phyloP scores from a whole-genome alignment of 2,888 invertebrate species.

The Endotricha flammealis region DNA sequence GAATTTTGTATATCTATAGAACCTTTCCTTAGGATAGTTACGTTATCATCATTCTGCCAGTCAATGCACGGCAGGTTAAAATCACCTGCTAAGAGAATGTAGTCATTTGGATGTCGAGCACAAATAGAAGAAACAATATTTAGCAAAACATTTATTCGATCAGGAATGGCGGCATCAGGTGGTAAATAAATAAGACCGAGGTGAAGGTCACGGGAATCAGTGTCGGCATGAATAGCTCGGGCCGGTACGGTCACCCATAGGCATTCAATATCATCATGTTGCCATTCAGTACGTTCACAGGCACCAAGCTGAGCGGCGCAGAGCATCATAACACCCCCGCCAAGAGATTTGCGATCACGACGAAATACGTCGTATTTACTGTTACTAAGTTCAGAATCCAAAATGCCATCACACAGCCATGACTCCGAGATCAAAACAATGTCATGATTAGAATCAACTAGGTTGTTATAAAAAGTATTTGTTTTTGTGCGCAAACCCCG shows the following conservation, averaged over 20 bases:
- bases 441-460: conserved; percentile 9
- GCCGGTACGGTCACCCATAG: no score
- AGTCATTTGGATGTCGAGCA: no score
- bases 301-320: conserved; percentile 3
- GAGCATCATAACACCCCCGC: conserved; percentile 10
- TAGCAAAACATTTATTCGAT: no score
- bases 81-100: no score
- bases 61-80: no score
- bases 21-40: neutral
- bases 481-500: conserved; percentile 12
- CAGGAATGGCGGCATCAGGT: no score
- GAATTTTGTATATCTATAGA: neutral
- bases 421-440: conserved; percentile 9
- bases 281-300: neutral
- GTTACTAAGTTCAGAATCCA: conserved; percentile 11
- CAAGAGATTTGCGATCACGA: conserved; percentile 7
- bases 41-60: no score
- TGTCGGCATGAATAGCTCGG: no score
- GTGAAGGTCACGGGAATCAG: no score
- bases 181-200: no score
- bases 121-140: no score
- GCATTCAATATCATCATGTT: no score
- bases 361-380: conserved; percentile 9
- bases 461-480: conserved; percentile 7
- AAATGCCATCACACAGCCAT: conserved; percentile 11